Conservation (phyloP, 2,113 vertebrate genomes). For the Pipa parva region DNA sequence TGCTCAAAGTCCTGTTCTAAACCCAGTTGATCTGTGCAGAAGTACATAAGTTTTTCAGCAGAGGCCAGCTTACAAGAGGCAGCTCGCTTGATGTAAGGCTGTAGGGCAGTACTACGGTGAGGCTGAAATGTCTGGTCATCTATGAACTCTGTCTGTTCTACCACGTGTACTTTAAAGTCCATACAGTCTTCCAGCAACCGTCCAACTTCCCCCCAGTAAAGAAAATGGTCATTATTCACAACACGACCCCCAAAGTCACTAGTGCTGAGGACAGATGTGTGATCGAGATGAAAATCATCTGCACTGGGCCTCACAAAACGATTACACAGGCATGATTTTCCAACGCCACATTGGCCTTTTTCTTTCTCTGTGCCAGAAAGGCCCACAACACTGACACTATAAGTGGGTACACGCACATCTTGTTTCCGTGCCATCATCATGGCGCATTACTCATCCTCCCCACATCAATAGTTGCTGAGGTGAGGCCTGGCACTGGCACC, state of each 20-base stretch:
- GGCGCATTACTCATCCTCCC: conserved; percentile 79
- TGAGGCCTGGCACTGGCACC: conserved; percentile 41
- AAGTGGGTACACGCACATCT: conserved; percentile 89
- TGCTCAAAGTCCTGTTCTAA: conserved; percentile 98
- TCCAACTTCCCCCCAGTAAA: conserved; percentile 93
- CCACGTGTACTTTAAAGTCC: conserved; percentile 85
- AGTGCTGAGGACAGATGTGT: conserved; percentile 96
- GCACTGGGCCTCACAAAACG: conserved; percentile 89
- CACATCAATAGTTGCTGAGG: conserved; percentile 52
- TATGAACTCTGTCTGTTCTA: conserved; percentile 97
- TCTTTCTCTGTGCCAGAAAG: conserved; percentile 96
- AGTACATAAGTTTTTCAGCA: conserved; percentile 98
- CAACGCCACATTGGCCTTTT: conserved; percentile 92
- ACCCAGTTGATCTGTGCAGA: conserved; percentile 96
- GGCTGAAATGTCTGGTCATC: conserved; percentile 97
- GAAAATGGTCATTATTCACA: conserved; percentile 97
- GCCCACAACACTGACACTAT: conserved; percentile 91
- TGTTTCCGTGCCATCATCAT: conserved; percentile 98
- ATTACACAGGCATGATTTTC: conserved; percentile 96
- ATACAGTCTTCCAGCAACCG: conserved; percentile 81
- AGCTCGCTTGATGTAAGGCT: conserved; percentile 92
- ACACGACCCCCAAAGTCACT: conserved; percentile 96
- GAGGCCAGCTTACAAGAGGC: conserved; percentile 90
- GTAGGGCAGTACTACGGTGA: conserved; percentile 90
- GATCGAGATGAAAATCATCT: conserved; percentile 91